Conservation (phyloP, 2,888 invertebrate genomes). For the Tetranychus piercei region DNA sequence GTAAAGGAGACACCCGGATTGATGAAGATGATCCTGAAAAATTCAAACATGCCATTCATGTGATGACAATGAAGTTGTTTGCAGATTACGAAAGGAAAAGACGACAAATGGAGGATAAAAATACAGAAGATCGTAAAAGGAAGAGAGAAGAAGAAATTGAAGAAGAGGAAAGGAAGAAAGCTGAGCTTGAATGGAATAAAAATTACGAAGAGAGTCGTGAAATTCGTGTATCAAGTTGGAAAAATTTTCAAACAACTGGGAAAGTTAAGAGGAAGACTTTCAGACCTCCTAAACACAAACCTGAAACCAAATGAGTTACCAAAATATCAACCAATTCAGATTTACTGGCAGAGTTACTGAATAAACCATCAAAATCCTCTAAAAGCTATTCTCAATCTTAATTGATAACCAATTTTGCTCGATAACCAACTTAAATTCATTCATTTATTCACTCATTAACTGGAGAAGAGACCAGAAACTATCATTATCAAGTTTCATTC, state of each 20-base stretch:
- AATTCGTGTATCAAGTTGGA: slow-evolving; percentile 79
- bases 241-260: slow-evolving; percentile 61
- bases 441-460: no score
- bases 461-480: no score
- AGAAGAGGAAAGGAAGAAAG: slow-evolving; percentile 67
- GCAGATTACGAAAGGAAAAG: slow-evolving; percentile 68
- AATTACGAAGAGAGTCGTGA: slow-evolving; percentile 94
- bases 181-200: slow-evolving; percentile 91
- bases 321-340: background rate
- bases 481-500: no score
- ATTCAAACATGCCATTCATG: slow-evolving; percentile 74
- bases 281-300: slow-evolving; percentile 60
- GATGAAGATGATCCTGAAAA: slow-evolving; percentile 48
- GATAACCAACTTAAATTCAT: no score
- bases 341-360: no score
- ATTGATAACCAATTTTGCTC: no score
- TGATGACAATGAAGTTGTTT: slow-evolving; percentile 92
- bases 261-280: slow-evolving; percentile 56
- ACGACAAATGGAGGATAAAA: slow-evolving; percentile 65
- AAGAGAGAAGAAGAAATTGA: slow-evolving; percentile 83
- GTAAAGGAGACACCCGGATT: slow-evolving; percentile 50
- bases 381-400: no score
- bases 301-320: background rate
- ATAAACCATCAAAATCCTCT: no score
- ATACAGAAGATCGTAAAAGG: slow-evolving; percentile 73